Conservation (phyloP, 2,888 invertebrate species). For the Hirtodrosophila cameraria region DNA sequence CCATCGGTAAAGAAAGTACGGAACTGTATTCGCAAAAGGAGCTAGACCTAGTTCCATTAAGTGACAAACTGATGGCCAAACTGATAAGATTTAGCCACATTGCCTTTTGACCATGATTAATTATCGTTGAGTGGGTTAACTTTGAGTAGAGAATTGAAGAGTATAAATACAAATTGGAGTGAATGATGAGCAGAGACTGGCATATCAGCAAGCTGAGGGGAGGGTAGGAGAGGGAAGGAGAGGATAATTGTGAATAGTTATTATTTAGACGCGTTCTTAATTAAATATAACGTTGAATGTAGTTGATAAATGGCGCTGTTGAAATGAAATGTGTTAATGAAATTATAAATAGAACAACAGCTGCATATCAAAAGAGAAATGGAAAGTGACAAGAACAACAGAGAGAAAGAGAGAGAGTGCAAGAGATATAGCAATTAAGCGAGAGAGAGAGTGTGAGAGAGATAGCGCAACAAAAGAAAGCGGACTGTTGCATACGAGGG, state of each 20-base stretch:
- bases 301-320: slow-evolving; percentile 6
- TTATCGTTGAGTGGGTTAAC: slow-evolving; percentile 41
- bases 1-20: no score
- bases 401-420: neutral
- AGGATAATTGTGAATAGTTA: slow-evolving; percentile 19
- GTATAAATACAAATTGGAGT: slow-evolving; percentile 4
- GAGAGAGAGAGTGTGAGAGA: neutral
- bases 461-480: neutral
- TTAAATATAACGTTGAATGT: slow-evolving; percentile 6
- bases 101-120: slow-evolving; percentile 16
- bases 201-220: slow-evolving; percentile 17
- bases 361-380: slow-evolving; percentile 52
- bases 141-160: neutral
- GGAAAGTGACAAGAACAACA: slow-evolving; percentile 28
- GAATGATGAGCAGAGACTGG: neutral
- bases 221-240: neutral
- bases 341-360: slow-evolving; percentile 69
- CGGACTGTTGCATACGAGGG: slow-evolving; percentile 2
- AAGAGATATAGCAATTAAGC: neutral
- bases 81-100: slow-evolving; percentile 24
- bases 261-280: slow-evolving; percentile 2
- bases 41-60: no score
- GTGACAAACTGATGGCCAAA: no score
- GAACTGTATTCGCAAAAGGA: no score
- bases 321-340: slow-evolving; percentile 60